A percentile compares a stretch with the other conserved stretches of the same genome.
Conservation (phyloP, 2,888 invertebrate genomes). For the Acleris sparsana region DNA sequence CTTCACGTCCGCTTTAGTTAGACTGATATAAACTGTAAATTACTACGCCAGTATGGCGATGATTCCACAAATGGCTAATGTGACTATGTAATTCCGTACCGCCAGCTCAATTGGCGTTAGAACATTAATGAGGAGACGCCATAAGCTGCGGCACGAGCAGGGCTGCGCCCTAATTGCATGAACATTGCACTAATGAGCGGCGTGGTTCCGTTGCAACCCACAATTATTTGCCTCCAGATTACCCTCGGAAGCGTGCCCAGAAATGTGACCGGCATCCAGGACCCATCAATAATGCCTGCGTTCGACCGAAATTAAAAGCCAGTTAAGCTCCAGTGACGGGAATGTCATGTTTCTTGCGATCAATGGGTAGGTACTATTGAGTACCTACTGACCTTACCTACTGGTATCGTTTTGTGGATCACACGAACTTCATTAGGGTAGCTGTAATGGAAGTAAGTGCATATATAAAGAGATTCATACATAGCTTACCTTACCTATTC, state of each 20-base stretch:
- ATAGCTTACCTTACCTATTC: not conserved
- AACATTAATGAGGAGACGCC: slow-evolving; percentile 36
- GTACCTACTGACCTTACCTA: no score
- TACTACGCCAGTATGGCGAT: not conserved
- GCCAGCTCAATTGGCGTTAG: slow-evolving; percentile 46
- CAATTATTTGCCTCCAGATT: slow-evolving; percentile 77
- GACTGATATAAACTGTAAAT: not conserved
- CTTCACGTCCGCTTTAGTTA: no score
- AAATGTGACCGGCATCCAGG: slow-evolving; percentile 55
- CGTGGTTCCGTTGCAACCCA: slow-evolving; percentile 77
- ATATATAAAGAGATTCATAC: slow-evolving; percentile 11
- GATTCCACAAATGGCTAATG: slow-evolving; percentile 22
- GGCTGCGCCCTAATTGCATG: slow-evolving; percentile 73
- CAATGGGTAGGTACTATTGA: no score
- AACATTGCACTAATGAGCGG: slow-evolving; percentile 81
- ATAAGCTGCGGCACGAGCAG: slow-evolving; percentile 38
- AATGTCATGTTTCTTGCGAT: no score
- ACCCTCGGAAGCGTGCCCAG: slow-evolving; percentile 67
- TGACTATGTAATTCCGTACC: slow-evolving; percentile 30
- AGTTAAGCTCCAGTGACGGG: no score
- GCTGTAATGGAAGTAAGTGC: not conserved
- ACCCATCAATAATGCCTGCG: slow-evolving; percentile 27
- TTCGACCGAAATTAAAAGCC: not conserved
- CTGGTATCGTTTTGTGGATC: no score
- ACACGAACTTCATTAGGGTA: no score